Conservation (phyloP, 1,140 invertebrate genomes). For the Cyclina sinensis region DNA sequence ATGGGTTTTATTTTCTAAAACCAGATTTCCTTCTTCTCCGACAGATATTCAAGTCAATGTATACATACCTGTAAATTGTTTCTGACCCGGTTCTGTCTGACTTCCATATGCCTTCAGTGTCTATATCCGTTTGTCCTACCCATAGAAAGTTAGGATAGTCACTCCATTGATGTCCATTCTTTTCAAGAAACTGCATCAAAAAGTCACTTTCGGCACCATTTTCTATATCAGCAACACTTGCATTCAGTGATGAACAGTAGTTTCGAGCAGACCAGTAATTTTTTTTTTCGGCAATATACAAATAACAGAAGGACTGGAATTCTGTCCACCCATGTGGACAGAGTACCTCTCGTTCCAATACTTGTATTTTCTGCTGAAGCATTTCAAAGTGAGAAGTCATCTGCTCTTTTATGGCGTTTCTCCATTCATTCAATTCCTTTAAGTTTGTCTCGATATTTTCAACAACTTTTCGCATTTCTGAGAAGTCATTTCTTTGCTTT, state of each 20-base stretch:
- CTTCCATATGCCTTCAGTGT: not conserved
- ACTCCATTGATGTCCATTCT: not conserved
- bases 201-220: not conserved
- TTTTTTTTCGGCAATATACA: not conserved
- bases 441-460: no score
- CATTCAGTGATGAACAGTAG: not conserved
- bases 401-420: no score
- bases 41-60: no score
- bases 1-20: no score
- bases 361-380: no score
- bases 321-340: not conserved
- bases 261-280: not conserved
- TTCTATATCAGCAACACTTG: not conserved
- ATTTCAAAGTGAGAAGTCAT: no score
- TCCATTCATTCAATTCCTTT: no score
- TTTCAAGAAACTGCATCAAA: not conserved
- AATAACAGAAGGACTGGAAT: not conserved
- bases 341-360: no score
- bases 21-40: no score
- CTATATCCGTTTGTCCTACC: not conserved
- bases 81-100: not conserved
- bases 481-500: no score
- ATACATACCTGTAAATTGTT: not conserved
- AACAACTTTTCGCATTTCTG: no score
- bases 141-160: not conserved